These are phyloP conservation scores for Danio albolineatus DNA, from an alignment of 2,797 vertebrate species.

Conservation along the genomic window DNA sequence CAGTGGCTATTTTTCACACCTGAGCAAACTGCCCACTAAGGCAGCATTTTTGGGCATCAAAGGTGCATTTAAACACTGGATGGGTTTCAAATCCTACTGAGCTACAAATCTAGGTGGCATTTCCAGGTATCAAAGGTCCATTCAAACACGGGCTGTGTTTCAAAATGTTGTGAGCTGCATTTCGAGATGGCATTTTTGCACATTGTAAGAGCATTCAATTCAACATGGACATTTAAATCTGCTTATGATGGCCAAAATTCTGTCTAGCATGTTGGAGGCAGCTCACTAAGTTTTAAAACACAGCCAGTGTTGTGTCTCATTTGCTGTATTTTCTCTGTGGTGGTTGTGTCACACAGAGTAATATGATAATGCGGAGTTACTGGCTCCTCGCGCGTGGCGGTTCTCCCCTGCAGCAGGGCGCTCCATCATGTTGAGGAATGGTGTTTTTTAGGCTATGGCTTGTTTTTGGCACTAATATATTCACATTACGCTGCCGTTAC, in stretches of 20 bases:
- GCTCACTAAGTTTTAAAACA: slow-evolving; percentile 19
- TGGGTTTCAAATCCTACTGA: slow-evolving; percentile 1
- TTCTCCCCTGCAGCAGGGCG: slow-evolving; percentile 52
- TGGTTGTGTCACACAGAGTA: slow-evolving; percentile 53
- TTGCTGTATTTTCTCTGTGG: slow-evolving; percentile 23
- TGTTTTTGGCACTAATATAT: slow-evolving; percentile 59
- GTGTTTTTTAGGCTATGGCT: slow-evolving; percentile 54
- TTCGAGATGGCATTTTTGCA: slow-evolving; percentile 5
- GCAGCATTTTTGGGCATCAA: slow-evolving; percentile 20
- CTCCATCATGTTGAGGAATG: slow-evolving; percentile 61
- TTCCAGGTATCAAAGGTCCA: slow-evolving; percentile 13
- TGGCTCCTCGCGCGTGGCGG: slow-evolving; percentile 50
- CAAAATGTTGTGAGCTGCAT: neutral
- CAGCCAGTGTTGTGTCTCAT: slow-evolving; percentile 21
- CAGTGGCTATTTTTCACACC: slow-evolving; percentile 17
- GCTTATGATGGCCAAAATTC: neutral
- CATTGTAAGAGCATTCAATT: neutral
- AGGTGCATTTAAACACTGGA: slow-evolving; percentile 14
- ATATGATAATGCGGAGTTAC: slow-evolving; percentile 62
- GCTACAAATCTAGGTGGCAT: neutral
- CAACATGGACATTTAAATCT: neutral
- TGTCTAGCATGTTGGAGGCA: neutral
- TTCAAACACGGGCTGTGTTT: slow-evolving; percentile 16
- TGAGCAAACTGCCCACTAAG: neutral
- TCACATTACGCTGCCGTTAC: slow-evolving; percentile 55